These are phyloP conservation scores for Sinocyclocheilus grahami DNA, from an alignment of 2,113 vertebrate species.

Conservation along the genomic window DNA sequence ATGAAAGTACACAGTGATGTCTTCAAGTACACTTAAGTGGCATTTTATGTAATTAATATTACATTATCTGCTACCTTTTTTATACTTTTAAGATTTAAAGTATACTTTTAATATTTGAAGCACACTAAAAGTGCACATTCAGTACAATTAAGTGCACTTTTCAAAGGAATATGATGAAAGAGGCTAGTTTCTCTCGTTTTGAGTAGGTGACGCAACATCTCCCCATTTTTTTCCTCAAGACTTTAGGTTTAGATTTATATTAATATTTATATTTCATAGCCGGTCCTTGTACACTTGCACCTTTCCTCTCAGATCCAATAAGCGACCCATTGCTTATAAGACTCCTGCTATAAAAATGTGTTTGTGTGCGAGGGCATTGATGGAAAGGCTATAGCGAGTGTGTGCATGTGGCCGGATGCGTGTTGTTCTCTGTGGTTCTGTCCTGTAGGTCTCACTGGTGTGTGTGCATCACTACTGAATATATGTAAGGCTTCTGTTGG, in stretches of 20 bases:
- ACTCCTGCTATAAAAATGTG: background rate
- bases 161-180: background rate
- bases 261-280: background rate
- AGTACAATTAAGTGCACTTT: background rate
- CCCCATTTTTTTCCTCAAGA: too few relatives aligned
- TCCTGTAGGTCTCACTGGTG: slow-evolving; percentile 24
- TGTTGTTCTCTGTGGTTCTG: slow-evolving; percentile 46
- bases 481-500: background rate
- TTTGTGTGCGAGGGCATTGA: too few relatives aligned
- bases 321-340: slow-evolving; percentile 9
- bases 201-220: background rate
- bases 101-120: background rate
- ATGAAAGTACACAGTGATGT: background rate
- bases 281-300: slow-evolving; percentile 12
- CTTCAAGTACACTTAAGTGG: background rate
- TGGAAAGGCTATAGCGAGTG: background rate
- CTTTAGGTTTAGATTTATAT: background rate
- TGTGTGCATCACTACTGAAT: background rate
- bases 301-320: background rate
- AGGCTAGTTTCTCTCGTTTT: background rate
- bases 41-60: background rate
- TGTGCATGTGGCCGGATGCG: background rate
- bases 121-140: background rate
- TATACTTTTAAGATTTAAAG: too few relatives aligned
- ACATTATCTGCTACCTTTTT: background rate